Base-by-base conservation (phyloP, 2,113 vertebrate species). In the Chinchilla lanigera region DNA sequence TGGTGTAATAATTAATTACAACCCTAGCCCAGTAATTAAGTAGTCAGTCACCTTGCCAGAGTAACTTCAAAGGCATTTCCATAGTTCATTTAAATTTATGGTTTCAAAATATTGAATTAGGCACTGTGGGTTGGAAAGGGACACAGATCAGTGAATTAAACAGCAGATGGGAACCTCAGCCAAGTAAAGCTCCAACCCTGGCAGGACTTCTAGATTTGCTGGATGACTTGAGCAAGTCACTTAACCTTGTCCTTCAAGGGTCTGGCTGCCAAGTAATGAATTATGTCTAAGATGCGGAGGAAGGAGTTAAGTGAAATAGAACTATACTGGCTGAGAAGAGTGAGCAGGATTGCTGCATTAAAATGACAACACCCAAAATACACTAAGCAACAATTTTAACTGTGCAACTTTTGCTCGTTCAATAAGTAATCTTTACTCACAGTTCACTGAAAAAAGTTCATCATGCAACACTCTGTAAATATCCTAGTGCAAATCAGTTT, bases 61-160 rank as follows among this genome's bases (percentile, higher is more conserved):
- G 30, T 54, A 89, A 94, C 71, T 93, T 94, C 93, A 96, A 92
- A 97, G 85, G 44, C 84, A 44, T 92, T 93, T 89, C 61, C 85
- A 28, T 95, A 89, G 78, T 56, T 96, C 86, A 50, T 84, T 93
- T 82, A 90, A 96, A 65, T 94, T 96, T 94, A 86, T 50, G 47
- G 83, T 89, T 92, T 97, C 71, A 86, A 75, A 97, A 95, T 93
- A 93, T 44, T 94, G 91, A 95, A 91, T 54, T 85, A 82, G 86
- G 73, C n/a, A 73, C 71, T 41, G 9, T 65, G 52, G 77, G 11
- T 54, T 60, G 65, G 71, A 86, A 90, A 85, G 82, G n/a, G 94
- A 86, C 16, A 35, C 50, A 61, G 92, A 83, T 88, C 50, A 93
- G 11, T 4, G 20, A 82, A 85, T 92, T 95, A 65, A 87, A 75